Base-by-base conservation (phyloP, 2,797 vertebrate species). In the Cygnus olor region DNA sequence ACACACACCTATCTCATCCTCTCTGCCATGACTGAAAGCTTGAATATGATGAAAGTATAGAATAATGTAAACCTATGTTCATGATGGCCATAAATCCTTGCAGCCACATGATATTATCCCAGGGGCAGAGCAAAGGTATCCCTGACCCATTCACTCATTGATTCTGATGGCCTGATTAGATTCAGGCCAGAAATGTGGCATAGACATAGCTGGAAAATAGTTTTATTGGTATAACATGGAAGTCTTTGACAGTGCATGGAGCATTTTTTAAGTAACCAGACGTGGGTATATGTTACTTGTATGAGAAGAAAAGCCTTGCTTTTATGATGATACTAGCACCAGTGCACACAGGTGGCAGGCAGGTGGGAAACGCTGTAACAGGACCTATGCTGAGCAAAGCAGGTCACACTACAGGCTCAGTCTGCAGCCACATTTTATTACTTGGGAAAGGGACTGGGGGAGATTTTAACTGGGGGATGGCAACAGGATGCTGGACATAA, bases 381-480 rank as follows among this genome's bases (percentile, higher is more conserved):
- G 3, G 3, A 2, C 17, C 19, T 28, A 10, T 40, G 21, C 24
- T 0, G 0, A 65, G 20, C 28, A 45, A 71, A 57, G 10, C 0
- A 0, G 14, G 13, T 44, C 4, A 0, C n/a, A 32, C 4, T 40
- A 45, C 21, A 65, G 57, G 6, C 40, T 86, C 7, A 30, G 7
- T n/a, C 81, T 61, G 19, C 54, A 93, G 10, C 10, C 40, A 44
- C 3, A 5, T 61, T 71, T 86, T 54, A 28, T 61, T 69, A 34
- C 40, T 44, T 70, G 25, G 42, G 10, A 11, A 34, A 68, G 25
- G 16, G 10, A 22, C n/a, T 27, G 32, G 30, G 21, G 25, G 10
- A 36, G n/a, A 14, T 40, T 83, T 78, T 78, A 64, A 38, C 21
- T 12, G n/a, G 15, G 8, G 16, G 5, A 76, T 20, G 25, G 63